phyloP scores from a whole-genome alignment of 1,140 invertebrate genomes.

The Psix sp. region DNA sequence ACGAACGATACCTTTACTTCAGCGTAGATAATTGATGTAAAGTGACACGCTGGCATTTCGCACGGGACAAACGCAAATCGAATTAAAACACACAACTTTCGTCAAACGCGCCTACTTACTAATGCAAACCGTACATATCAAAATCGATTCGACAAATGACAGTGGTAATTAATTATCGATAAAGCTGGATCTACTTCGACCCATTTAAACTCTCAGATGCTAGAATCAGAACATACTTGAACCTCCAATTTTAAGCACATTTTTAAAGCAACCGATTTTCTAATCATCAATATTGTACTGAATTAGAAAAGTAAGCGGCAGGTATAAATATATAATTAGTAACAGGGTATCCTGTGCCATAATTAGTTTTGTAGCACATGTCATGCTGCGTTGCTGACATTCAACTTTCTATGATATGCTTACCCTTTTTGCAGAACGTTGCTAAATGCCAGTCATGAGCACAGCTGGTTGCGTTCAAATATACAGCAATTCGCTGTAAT shows the following conservation, averaged over 20 bases:
- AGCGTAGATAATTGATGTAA: conserved; percentile 27
- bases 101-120: conserved; percentile 9
- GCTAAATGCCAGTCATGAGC: conserved; percentile 77
- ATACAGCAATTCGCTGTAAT: conserved; percentile 58
- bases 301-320: conserved; percentile 18
- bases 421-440: conserved; percentile 77
- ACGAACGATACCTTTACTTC: conserved; percentile 24
- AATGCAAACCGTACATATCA: neutral
- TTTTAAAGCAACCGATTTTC: no score
- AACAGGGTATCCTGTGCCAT: no score
- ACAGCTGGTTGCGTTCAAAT: conserved; percentile 52
- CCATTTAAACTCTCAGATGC: no score
- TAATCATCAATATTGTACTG: no score
- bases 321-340: conserved; percentile 35
- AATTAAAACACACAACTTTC: conserved; percentile 33
- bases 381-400: conserved; percentile 64
- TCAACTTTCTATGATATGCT: conserved; percentile 54
- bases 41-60: conserved; percentile 23
- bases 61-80: conserved; percentile 9
- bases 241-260: no score
- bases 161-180: neutral
- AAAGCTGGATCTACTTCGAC: neutral
- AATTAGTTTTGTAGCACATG: conserved; percentile 27
- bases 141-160: neutral
- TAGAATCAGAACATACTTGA: no score